These are phyloP conservation scores for Ochropleura leucogaster DNA, from an alignment of 2,888 invertebrate species.

Conservation along the genomic window DNA sequence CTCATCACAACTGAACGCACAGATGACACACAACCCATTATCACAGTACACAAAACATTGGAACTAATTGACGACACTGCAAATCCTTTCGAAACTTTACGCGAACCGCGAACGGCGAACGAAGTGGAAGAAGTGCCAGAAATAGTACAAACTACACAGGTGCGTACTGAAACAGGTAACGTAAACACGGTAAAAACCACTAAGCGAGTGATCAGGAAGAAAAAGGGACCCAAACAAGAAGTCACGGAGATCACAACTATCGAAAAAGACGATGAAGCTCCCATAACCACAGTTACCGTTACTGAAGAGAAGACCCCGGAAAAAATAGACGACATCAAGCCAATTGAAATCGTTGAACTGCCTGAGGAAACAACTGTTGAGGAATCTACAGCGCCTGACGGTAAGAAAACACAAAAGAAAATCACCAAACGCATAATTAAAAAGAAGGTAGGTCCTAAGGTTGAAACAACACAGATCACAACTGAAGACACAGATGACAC, in stretches of 20 bases:
- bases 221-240: constrained; percentile 64
- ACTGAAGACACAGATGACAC: constrained; percentile 66
- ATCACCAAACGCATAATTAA: constrained; percentile 72
- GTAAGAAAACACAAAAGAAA: constrained; percentile 73
- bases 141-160: constrained; percentile 29
- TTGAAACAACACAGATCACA: constrained; percentile 65
- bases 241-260: constrained; percentile 60
- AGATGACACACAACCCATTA: constrained; percentile 62
- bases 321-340: background rate
- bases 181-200: constrained; percentile 30
- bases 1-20: constrained; percentile 61
- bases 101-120: constrained; percentile 67
- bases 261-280: constrained; percentile 63
- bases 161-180: constrained; percentile 36
- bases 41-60: constrained; percentile 66
- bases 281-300: constrained; percentile 51
- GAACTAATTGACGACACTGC: constrained; percentile 68
- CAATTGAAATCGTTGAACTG: constrained; percentile 54
- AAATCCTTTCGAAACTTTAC: constrained; percentile 48
- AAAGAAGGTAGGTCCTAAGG: constrained; percentile 71
- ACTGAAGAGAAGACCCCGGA: constrained; percentile 31
- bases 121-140: constrained; percentile 65
- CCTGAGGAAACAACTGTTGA: constrained; percentile 73
- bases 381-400: constrained; percentile 71
- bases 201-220: constrained; percentile 61